Evolutionary conservation across 2,797 vertebrate genomes (phyloP), one percentile per base, ranked within the genome.

Genomic region (Kryptopterus vitreolus): DNA sequence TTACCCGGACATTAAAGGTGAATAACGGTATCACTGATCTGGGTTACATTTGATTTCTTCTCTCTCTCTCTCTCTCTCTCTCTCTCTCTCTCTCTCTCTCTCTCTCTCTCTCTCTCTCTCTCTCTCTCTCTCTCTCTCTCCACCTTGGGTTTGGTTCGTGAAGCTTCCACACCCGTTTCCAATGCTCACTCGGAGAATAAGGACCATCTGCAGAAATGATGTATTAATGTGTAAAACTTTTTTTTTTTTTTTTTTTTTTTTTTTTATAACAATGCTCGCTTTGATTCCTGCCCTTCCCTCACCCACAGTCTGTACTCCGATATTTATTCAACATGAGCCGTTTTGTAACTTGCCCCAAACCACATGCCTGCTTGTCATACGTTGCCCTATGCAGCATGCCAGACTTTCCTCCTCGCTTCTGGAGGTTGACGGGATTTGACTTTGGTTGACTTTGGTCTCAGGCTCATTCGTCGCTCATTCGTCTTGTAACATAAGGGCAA

Each of bases 171-270:
- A 83, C 85, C 85, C 70, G 48, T 69, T 80, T 80, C 82, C 63
- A 77, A 22, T 83, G 57, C 85, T 78, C 33, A 57, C 70, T 46
- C 20, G 78, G 65, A 82, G 63, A 81, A 83, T 84, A 79, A 77
- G 22, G 81, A 75, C 81, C 76, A 84, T 85, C 84, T 87, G 82
- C 82, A 72, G 58, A 59, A 79, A 84, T 85, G 70, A 78, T 78
- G 69, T 81, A 84, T 83, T 84, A 80, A 83, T 81, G 46, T 81
- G 79, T 53, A 82, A 76, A 78, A 83, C 73, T 48, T 66, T 82
- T 71, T 76, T 58, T 81, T 68, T 11, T 4, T 12, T 11, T 12
- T n/a, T 16, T 8, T 35, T n/a, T 33, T 61, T 62, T 33, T 35
- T 62, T 66, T 29, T 29, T 33, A 53, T 11, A 3, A 55, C 48